Base-by-base conservation (phyloP, 2,888 invertebrate species). In the Eupithecia subfuscata region DNA sequence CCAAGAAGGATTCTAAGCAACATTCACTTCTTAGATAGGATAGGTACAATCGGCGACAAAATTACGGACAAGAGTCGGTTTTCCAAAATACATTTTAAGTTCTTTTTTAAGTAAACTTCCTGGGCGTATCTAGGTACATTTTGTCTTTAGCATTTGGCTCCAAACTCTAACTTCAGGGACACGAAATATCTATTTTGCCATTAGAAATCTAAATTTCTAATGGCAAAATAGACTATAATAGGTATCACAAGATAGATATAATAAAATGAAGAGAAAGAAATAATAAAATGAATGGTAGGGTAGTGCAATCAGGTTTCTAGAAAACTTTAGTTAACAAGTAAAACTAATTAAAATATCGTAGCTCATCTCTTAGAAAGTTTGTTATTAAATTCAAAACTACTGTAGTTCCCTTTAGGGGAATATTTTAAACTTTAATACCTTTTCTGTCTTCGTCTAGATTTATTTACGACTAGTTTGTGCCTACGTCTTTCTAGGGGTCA, bases 351-450 rank as follows among this genome's bases (percentile, higher is more conserved):
- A 69, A 69, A 69, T 69, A 69, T 69, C 30, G n/a, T 45, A 48
- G 25, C 48, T 69, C 45, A 69, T 48, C 30, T 25, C 45, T 45
- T 25, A 30, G 16, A 69, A 69, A 69, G 69, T 69, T 69, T 48
- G 3, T 30, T 45, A 48, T 69, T 69, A 30, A 69, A 69, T 69
- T 69, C 25, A 30, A 69, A 69, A 69, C 69, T 69, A 45, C 64
- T 48, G 48, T 48, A 48, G 48, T 48, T 69, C 69, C 25, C 45
- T 8, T 14, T 45, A 43, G 69, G 48, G 45, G 30, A 64, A 64
- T 64, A 34, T 64, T 64, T 18, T 12, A 34, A 48, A 8, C 34
- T 64, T 64, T 14, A 34, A 9, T 9, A 34, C 34, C 18, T 64
- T 64, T 64, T 64, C 18, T 64, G 18, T 2, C 22, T 60, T 60